Evolutionary conservation across 2,113 vertebrate species (phyloP).

Genomic region (Anguilla rostrata): DNA sequence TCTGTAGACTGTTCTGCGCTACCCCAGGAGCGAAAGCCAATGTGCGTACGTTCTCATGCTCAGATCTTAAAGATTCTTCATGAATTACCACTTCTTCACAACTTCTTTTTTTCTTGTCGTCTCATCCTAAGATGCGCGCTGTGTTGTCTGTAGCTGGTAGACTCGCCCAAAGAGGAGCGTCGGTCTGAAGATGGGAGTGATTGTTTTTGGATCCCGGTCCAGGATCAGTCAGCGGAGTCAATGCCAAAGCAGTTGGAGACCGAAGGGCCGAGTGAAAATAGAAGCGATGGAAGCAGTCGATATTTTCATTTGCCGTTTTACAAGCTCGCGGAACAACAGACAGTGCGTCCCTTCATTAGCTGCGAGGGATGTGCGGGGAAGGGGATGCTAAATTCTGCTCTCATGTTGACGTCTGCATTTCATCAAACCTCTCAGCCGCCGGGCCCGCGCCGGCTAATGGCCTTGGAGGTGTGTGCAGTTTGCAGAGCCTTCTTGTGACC

Average conservation of each 20-base stretch:
- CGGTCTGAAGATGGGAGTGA: slow-evolving; percentile 58
- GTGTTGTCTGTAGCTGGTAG: slow-evolving; percentile 35
- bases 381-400: slow-evolving; percentile 64
- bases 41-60: too few species aligned
- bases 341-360: slow-evolving; percentile 73
- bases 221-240: slow-evolving; percentile 63
- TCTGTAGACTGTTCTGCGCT: not conserved
- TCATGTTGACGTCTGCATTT: slow-evolving; percentile 71
- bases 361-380: slow-evolving; percentile 46
- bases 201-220: slow-evolving; percentile 55
- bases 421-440: slow-evolving; percentile 57
- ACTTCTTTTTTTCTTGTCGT: not conserved
- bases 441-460: slow-evolving; percentile 51
- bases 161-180: slow-evolving; percentile 47
- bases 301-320: slow-evolving; percentile 71
- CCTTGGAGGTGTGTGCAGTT: slow-evolving; percentile 36
- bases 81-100: not conserved
- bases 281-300: slow-evolving; percentile 66
- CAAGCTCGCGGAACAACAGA: slow-evolving; percentile 55
- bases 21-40: not conserved
- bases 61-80: not conserved
- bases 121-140: not conserved
- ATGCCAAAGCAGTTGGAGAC: slow-evolving; percentile 65
- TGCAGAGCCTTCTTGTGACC: slow-evolving; percentile 33
- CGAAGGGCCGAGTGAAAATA: slow-evolving; percentile 69